phyloP scores from a whole-genome alignment of 2,888 invertebrate species.

The Scotopteryx bipunctaria region DNA sequence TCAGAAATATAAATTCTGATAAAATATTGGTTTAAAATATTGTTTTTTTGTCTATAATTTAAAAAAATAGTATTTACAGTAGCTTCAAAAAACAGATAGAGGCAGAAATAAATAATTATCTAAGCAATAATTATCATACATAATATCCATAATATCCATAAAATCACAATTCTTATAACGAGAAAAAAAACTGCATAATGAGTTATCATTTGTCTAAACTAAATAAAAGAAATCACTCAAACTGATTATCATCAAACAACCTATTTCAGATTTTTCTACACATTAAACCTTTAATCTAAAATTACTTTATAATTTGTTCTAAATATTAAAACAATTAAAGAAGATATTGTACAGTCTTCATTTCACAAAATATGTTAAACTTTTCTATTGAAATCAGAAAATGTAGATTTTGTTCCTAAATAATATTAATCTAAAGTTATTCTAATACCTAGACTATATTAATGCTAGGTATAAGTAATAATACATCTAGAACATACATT shows the following conservation, averaged over 20 bases:
- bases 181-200: slow-evolving; percentile 11
- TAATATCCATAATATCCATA: slow-evolving; percentile 21
- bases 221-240: slow-evolving; percentile 11
- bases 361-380: slow-evolving; percentile 52
- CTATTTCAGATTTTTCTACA: slow-evolving; percentile 14
- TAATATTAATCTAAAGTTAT: slow-evolving; percentile 17
- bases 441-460: slow-evolving; percentile 16
- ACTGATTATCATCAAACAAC: background rate
- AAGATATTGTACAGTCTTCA: slow-evolving; percentile 68
- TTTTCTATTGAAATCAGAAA: slow-evolving; percentile 35
- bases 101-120: slow-evolving; percentile 10
- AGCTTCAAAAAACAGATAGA: background rate
- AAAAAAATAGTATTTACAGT: background rate
- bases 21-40: no score
- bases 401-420: slow-evolving; percentile 30
- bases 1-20: no score
- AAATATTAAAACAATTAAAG: slow-evolving; percentile 27
- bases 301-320: slow-evolving; percentile 27
- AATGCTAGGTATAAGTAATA: slow-evolving; percentile 15
- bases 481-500: background rate
- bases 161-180: slow-evolving; percentile 26
- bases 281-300: slow-evolving; percentile 5
- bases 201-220: background rate
- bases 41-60: no score
- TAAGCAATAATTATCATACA: no score